Evolutionary conservation across 2,797 vertebrate species (phyloP), one percentile per base, ranked within the genome.

Genomic region (Pampus argenteus): DNA sequence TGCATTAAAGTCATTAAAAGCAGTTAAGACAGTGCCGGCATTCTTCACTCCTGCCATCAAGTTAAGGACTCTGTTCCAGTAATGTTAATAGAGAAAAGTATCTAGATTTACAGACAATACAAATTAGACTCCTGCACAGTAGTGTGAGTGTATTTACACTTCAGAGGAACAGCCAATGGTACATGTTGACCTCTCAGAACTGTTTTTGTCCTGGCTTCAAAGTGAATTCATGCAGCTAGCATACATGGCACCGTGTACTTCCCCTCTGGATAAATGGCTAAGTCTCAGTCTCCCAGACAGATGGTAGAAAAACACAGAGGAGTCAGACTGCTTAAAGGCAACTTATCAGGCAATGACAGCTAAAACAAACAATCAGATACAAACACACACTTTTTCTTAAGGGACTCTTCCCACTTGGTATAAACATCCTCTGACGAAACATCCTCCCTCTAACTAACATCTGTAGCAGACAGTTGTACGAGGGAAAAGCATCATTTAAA

Each of bases 341-440:
- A 25, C 36, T 74, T 17, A 57, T 78, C 51, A 31, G 58, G 6
- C 51, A 58, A 52, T 52, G 51, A 58, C 58, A 45, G 54, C 2
- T 11, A 6, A 64, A 45, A 54, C 34, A 36, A 7, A 36, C 34
- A 36, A 23, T 17, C 52, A 47, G 15, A 68, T 57, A 49, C 29
- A 61, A 66, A 75, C 51, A 40, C 5, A 54, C 6, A 15, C 48
- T n/a, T n/a, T n/a, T n/a, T n/a, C n/a, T n/a, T n/a, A n/a, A n/a
- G 28, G 14, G 18, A 44, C 50, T 55, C 45, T 81, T 66, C 34
- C 59, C 1, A 1, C 47, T 64, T 34, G 14, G 34, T 44, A 56
- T 71, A 77, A 84, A 85, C 76, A 71, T 75, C 75, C 72, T 72
- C 44, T 44, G 5, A n/a, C 0, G 38, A 65, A 67, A 81, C 64